phyloP scores from a whole-genome alignment of 2,113 vertebrate species.

The Mungos mungo region DNA sequence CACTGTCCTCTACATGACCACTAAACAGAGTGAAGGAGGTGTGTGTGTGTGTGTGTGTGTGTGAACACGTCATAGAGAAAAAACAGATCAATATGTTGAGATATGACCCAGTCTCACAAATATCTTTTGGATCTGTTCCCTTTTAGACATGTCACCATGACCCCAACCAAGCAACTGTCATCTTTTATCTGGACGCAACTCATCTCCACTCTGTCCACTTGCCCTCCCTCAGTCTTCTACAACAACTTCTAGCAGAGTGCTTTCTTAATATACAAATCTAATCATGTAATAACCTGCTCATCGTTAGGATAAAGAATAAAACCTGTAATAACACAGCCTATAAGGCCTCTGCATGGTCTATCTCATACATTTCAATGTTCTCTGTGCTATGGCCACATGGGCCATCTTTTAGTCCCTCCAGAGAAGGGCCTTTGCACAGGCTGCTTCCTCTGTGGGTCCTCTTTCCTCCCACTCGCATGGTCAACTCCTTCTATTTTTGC shows the following conservation, averaged over 20 bases:
- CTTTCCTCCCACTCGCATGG: neutral
- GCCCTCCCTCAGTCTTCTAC: neutral
- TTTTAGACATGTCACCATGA: neutral
- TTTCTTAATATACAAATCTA: neutral
- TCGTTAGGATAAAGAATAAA: neutral
- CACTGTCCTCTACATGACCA: neutral
- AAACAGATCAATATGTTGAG: neutral
- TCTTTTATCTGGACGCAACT: neutral
- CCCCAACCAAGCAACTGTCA: neutral
- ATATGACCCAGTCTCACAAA: neutral
- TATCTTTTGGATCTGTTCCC: neutral
- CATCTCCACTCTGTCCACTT: neutral
- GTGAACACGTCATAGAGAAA: neutral
- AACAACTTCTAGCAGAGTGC: neutral
- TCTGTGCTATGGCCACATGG: neutral
- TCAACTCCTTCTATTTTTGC: neutral
- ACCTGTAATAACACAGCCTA: fast-evolving
- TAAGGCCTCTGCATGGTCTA: fast-evolving
- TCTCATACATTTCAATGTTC: neutral
- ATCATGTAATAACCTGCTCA: neutral
- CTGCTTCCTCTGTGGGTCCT: neutral
- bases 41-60: neutral
- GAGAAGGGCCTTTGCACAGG: neutral
- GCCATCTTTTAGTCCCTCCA: neutral
- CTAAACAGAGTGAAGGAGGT: neutral